Base-by-base conservation (phyloP, 2,888 invertebrate species). In the Napeogenes sylphis region DNA sequence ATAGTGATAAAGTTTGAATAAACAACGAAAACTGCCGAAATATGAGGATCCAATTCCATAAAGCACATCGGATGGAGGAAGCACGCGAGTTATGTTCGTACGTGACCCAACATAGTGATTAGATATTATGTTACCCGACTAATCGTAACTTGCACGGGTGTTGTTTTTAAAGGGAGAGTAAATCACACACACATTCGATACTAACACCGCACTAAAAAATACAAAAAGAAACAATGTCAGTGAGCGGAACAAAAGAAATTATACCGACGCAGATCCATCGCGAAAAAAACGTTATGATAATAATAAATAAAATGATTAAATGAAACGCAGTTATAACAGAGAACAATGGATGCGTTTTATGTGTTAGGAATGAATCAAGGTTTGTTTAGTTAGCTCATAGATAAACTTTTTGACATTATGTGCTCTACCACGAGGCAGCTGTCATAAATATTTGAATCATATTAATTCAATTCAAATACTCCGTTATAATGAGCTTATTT, bases 11-110 rank as follows among this genome's bases (percentile, higher is more conserved):
- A 82, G 82, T 84, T 82, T 65, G 64, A 65, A 68, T 82, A 82
- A 80, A 80, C 83, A 82, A 82, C 83, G 77, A 80, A 85, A 87
- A 84, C 88, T 84, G 80, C 87, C 90, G 84, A 90, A 90, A 87
- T 90, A 90, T 89, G 90, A 86, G 87, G 83, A 84, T 84, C 85
- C 87, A 86, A 90, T 89, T 87, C 87, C 89, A 88, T 90, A 90
- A 90, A 90, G 84, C 88, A 89, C 88, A 85, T 86, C 79, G 84
- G 85, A 79, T 76, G 83, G 83, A 84, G 89, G 89, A 87, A 87
- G 82, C 83, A 78, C 73, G 80, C 84, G 86, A 90, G 89, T 89
- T 90, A 90, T 85, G 85, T 79, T 73, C 74, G 87, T 87, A 89
- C 90, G 90, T 90, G 90, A 88, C 80, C 80, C 79, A 81, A 82